A percentile compares a stretch with the other conserved stretches of the same genome.
Evolutionary conservation across 2,113 vertebrate species (phyloP).

Genomic region (Cyanoliseus patagonus): DNA sequence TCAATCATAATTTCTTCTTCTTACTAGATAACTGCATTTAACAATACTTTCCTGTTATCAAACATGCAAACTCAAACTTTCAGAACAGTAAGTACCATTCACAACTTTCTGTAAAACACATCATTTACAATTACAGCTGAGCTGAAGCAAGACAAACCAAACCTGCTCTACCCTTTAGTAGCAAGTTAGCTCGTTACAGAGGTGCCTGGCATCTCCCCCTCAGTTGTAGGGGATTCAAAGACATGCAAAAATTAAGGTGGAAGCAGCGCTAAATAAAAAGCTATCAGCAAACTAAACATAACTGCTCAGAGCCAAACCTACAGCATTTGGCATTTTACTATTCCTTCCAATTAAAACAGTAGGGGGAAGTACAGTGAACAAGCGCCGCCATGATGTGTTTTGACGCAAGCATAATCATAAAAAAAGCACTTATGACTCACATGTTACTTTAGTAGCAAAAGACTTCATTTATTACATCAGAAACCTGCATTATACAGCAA

Average conservation of each 20-base stretch:
- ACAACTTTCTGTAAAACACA: neutral
- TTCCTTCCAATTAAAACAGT: neutral
- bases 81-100: neutral
- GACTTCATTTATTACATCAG: constrained; percentile 20
- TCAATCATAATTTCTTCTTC: neutral
- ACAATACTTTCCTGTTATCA: neutral
- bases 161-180: neutral
- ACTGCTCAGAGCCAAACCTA: neutral
- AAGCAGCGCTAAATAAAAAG: neutral
- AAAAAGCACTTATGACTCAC: constrained; percentile 41
- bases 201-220: neutral
- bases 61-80: neutral
- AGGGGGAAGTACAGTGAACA: constrained; percentile 15
- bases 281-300: neutral
- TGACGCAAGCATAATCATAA: constrained; percentile 19
- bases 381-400: constrained; percentile 43
- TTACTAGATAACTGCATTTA: neutral
- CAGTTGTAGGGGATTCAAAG: neutral
- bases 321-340: neutral
- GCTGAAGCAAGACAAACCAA: neutral
- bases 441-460: constrained; percentile 15
- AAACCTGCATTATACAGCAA: neutral
- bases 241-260: neutral
- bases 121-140: neutral
- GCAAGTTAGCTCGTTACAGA: neutral